phyloP scores from a whole-genome alignment of 1,140 invertebrate genomes.

The Homarus americanus region DNA sequence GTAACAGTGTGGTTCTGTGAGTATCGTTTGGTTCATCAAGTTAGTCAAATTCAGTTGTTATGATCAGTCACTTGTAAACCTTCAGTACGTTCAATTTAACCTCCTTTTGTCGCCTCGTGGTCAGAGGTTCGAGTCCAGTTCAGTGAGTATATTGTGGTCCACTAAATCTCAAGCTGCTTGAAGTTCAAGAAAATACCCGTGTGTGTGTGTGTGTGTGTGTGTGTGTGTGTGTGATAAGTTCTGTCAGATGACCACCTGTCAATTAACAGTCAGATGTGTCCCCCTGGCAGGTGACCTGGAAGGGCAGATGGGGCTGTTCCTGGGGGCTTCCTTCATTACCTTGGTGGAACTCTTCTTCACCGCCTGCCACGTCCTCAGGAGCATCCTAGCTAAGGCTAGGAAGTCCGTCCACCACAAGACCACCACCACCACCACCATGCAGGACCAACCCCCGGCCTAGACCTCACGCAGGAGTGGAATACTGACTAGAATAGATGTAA shows the following conservation, averaged over 20 bases:
- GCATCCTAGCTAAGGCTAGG: background rate
- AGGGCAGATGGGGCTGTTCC: constrained; percentile 70
- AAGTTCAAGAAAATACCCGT: background rate
- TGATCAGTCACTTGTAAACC: no score
- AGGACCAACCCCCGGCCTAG: no score
- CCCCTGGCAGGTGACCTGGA: constrained; percentile 60
- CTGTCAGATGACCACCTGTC: background rate
- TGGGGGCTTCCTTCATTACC: constrained; percentile 70
- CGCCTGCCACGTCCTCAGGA: constrained; percentile 19
- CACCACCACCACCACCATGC: background rate
- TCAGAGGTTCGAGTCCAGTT: background rate
- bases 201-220: background rate
- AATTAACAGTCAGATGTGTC: background rate
- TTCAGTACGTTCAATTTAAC: no score
- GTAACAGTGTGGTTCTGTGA: no score
- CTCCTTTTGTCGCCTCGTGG: no score
- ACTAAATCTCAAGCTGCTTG: background rate
- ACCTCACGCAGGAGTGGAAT: no score
- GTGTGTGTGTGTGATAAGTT: background rate
- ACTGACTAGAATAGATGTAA: no score
- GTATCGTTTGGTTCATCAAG: no score
- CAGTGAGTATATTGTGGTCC: background rate
- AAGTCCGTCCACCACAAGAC: background rate
- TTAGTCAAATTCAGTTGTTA: background rate
- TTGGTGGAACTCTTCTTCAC: constrained; percentile 50